Percentiles rank a stretch among this genome's conserved stretches.
These are phyloP conservation scores for Protonibea diacanthus DNA, from an alignment of 2,797 vertebrate species.

Conservation along the genomic window DNA sequence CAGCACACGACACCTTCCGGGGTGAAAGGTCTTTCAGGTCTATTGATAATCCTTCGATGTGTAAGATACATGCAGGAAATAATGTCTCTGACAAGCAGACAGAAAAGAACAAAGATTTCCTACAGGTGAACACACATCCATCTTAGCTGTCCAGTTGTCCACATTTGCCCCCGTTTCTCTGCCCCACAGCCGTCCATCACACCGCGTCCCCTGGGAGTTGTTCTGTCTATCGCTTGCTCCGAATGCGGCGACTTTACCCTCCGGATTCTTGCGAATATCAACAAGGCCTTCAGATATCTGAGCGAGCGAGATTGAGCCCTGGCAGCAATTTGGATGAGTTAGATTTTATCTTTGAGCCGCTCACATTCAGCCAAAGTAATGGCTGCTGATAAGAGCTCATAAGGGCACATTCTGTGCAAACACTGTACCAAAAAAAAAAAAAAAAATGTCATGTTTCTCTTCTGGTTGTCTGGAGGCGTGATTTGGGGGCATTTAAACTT, in stretches of 20 bases:
- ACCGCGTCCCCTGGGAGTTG: conserved; percentile 4
- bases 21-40: not conserved
- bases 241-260: not conserved
- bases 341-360: conserved; percentile 26
- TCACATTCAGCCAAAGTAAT: conserved; percentile 30
- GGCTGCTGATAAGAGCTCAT: conserved; percentile 41
- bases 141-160: conserved; percentile 18
- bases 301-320: not conserved
- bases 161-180: conserved; percentile 12
- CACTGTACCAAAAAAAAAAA: not conserved
- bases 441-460: conserved; percentile 1
- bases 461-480: not conserved
- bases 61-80: not conserved
- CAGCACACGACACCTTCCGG: not conserved
- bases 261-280: conserved; percentile 17
- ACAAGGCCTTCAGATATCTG: conserved; percentile 7
- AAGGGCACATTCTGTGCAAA: conserved; percentile 9
- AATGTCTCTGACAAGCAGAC: conserved; percentile 20
- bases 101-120: conserved; percentile 24
- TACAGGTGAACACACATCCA: not conserved
- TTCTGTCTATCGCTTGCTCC: conserved; percentile 13
- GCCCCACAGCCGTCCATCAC: conserved; percentile 41
- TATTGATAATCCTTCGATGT: not conserved
- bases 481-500: not conserved
- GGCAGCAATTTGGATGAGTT: conserved; percentile 10